Conservation (phyloP, 2,888 invertebrate species). For the Abrostola tripartita region DNA sequence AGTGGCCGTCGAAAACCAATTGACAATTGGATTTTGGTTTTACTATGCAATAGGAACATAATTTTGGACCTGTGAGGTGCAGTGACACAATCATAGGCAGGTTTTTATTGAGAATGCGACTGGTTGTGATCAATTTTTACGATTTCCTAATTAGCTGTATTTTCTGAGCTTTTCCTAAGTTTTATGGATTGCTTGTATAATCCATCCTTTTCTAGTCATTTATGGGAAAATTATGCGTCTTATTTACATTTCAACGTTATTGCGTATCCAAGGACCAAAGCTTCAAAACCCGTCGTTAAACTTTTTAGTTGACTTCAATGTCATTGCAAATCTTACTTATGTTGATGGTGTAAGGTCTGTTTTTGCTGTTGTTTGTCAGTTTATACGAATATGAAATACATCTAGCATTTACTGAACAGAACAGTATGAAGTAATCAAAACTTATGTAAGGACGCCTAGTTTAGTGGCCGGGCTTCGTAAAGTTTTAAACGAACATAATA, state of each 20-base stretch:
- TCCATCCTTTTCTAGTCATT: constrained; percentile 11
- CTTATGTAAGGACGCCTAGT: background rate
- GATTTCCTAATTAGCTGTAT: constrained; percentile 34
- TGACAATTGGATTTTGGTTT: constrained; percentile 18
- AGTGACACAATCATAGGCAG: background rate
- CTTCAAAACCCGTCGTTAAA: background rate
- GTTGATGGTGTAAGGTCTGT: no score
- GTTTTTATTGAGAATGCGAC: constrained; percentile 17
- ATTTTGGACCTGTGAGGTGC: background rate
- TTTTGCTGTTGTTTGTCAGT: background rate
- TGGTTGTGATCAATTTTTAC: constrained; percentile 27
- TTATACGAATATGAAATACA: background rate
- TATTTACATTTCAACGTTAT: constrained; percentile 2
- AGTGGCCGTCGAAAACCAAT: constrained; percentile 20
- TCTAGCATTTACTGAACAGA: background rate
- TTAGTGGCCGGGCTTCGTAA: background rate
- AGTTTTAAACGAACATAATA: no score
- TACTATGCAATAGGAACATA: constrained; percentile 9
- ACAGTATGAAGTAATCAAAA: background rate
- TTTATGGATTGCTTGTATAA: constrained; percentile 18
- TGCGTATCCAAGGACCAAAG: background rate
- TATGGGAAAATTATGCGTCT: constrained; percentile 3
- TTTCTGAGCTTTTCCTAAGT: constrained; percentile 20
- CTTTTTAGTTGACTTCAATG: background rate
- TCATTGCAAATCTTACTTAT: no score